Evolutionary conservation across 2,113 vertebrate species (phyloP), one percentile per base, ranked within the genome.

Genomic region (Macquaria australasica): DNA sequence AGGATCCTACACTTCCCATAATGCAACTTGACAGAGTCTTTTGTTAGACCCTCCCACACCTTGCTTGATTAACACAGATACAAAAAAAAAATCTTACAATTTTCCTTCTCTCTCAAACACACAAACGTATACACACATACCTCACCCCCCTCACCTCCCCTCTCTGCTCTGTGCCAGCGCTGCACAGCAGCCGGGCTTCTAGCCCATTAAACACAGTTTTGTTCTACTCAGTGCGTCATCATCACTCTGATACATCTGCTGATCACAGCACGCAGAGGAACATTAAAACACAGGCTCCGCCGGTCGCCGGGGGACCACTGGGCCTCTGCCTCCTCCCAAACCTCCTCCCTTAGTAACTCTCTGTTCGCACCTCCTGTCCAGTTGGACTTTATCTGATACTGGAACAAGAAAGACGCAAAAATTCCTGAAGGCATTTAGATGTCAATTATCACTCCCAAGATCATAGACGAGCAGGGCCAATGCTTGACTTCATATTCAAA

Each of bases 181-280:
- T 28, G 74, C 86, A 71, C 76, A 88, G 86, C 84, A 84, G 79
- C 80, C 31, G 45, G 80, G 82, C 84, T 73, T 81, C 78, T 4
- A 77, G 79, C 81, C 88, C 85, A 90, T 92, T 92, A 90, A 88
- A 81, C 59, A 81, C 85, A 83, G 78, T 91, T 91, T 92, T 90
- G 86, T 90, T 89, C 68, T 86, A 83, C 93, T 91, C 89, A 90
- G 91, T 70, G 77, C 15, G 81, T 81, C 86, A 90, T 92, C 90
- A 88, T 93, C 87, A 73, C 85, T 84, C 78, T 81, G 80, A 81
- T 89, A 81, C 84, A 53, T 89, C 81, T 84, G 87, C 91, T 93
- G 91, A 94, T 91, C 80, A 48, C 90, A 81, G 83, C 55, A 23
- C 69, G 4, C 77, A 74, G 79, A 85, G 70, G 82, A 86, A 67